Base-by-base conservation (phyloP, 1,140 invertebrate genomes). In the Zaprionus africanus region DNA sequence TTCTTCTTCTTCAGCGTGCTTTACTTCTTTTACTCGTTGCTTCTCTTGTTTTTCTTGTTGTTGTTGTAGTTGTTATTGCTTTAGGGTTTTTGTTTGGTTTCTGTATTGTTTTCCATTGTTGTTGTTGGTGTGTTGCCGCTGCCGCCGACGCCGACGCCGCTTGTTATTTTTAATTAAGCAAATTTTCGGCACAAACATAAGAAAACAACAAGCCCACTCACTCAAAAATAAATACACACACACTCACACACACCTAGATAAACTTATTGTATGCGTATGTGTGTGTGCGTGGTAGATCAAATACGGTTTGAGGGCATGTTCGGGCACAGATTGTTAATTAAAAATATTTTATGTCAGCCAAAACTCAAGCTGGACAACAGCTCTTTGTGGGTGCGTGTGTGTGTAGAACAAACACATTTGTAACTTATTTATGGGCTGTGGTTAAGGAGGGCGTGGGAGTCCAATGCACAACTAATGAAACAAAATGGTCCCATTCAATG, bases 111-210 rank as follows among this genome's bases (percentile, higher is more conserved):
- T 26, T 74, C 54, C 46, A 22, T 38, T 53, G 63, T 65, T 61
- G 12, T 58, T 69, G 63, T 65, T 61, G 12, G 53, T 69, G 70
- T 65, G 41, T 15, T 46, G n/a, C 6, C 41, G 41, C 38, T 75
- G 28, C 6, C 28, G 28, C 28, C 28, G 38, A 69, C 79, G 73
- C 64, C 74, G 70, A 51, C 54, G 78, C 64, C 62, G 61, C 73
- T 87, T 87, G 83, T 87, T 87, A 88, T 87, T 87, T 86, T 88
- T 87, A 88, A 87, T 87, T 87, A 87, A 87, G 83, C 83, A 88
- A 87, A 87, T 87, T 87, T 87, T 87, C 80, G 77, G 65, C 66
- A 80, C 62, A 82, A 83, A 87, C 65, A 87, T 78, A 82, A 87
- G 77, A 80, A 77, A 87, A 78, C 57, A 87, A 78, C 54, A 72